Evolutionary conservation across 2,113 vertebrate genomes (phyloP), one percentile per base, ranked within the genome.

Genomic region (Centropus unirufus): DNA sequence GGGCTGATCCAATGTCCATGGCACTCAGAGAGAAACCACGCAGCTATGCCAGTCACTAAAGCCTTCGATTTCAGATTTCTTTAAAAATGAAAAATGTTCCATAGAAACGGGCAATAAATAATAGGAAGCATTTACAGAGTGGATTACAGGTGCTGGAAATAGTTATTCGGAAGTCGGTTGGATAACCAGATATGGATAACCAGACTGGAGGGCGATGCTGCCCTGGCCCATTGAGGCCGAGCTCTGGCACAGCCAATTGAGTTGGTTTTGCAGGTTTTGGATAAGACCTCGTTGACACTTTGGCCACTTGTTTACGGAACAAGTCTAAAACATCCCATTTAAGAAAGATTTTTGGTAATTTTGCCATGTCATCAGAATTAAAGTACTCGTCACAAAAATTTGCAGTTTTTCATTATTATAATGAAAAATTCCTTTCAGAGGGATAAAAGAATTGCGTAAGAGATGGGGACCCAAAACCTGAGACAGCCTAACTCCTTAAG

Each of bases 11-110:
- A 44, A 10, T 1, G 12, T 32, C 61, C 27, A 9, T 0, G 30
- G 82, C 66, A 62, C 58, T 84, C 21, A 57, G 75, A 79, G 61
- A 14, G 42, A 82, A 86, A 59, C 1, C 0, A 3, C 7, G 39
- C 11, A 3, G 2, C 49, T 49, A 42, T 0, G 0, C 18, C 77
- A 51, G 52, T 4, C 20, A 66, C 63, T 23, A 74, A 78, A 87
- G 34, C 73, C 64, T 81, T 46, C 40, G 80, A 51, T 47, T 92
- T 67, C 73, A 62, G 77, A 70, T 29, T 67, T 47, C 46, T 67
- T 80, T 91, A 7, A 64, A 39, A 78, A 67, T 47, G 36, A 74
- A 78, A 67, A 84, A 42, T 11, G 29, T 57, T 55, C 62, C 57
- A 4, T 21, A 75, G 68, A 70, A 82, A 0, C 16, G 49, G 74